phyloP scores from a whole-genome alignment of 2,113 vertebrate species.

The Bucco capensis region DNA sequence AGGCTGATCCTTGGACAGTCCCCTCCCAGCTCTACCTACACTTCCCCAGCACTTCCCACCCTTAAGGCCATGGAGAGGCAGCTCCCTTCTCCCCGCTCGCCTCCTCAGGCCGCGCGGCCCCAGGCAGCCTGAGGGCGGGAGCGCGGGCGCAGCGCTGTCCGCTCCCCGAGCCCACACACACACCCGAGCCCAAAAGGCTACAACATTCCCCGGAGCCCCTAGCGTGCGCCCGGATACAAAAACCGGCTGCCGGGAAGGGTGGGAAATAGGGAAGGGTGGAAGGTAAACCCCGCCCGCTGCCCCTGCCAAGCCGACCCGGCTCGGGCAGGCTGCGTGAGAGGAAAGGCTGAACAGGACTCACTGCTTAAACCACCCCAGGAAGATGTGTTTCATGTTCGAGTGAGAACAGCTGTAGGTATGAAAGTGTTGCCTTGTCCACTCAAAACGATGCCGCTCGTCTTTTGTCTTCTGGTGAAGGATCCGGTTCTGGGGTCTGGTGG shows the following conservation, averaged over 20 bases:
- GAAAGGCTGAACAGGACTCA: fast-evolving
- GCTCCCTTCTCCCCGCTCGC: background rate
- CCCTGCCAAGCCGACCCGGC: background rate
- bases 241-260: no score
- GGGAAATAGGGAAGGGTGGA: no score
- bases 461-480: fast-evolving
- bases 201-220: no score
- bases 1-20: background rate
- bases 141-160: background rate
- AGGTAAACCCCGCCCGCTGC: no score
- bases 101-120: background rate
- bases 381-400: background rate
- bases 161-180: no score
- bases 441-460: fast-evolving
- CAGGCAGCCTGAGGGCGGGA: no score
- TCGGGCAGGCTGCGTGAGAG: no score
- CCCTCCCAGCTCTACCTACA: background rate
- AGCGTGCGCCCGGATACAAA: no score
- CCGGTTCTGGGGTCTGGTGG: fast-evolving
- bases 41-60: background rate
- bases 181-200: no score
- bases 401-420: background rate
- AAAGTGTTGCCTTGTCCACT: no score
- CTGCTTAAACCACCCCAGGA: background rate
- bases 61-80: background rate